Percentiles rank a stretch among this genome's conserved stretches.
Evolutionary conservation across 2,797 vertebrate genomes (phyloP).

Genomic region (Squalus acanthias): DNA sequence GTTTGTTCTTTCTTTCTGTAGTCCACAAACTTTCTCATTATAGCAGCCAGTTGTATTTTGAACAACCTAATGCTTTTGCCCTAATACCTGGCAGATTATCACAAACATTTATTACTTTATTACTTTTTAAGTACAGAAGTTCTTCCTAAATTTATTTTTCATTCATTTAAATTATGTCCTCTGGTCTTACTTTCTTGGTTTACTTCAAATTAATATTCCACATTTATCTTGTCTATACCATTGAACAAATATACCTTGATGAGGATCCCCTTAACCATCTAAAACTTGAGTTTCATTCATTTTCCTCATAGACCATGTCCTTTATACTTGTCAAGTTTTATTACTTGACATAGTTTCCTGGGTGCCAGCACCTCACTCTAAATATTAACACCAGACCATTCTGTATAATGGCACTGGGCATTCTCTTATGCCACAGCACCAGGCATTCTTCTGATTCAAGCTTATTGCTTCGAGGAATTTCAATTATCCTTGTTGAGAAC

Average conservation of each 20-base stretch:
- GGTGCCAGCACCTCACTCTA: background rate
- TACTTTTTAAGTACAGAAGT: background rate
- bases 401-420: background rate
- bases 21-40: background rate
- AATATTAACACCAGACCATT: background rate
- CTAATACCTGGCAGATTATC: background rate
- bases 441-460: background rate
- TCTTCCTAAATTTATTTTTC: background rate
- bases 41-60: background rate
- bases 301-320: background rate
- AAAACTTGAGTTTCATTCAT: background rate
- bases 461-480: background rate
- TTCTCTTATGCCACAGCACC: background rate
- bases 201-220: background rate
- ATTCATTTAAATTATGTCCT: background rate
- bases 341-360: background rate
- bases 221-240: background rate
- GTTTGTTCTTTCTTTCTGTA: background rate
- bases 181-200: background rate
- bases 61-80: background rate
- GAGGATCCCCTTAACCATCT: background rate
- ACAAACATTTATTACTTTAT: background rate
- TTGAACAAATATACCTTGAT: background rate
- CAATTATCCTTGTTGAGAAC: background rate
- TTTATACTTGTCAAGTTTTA: background rate